phyloP scores from a whole-genome alignment of 2,888 invertebrate genomes.

The Myathropa florea region DNA sequence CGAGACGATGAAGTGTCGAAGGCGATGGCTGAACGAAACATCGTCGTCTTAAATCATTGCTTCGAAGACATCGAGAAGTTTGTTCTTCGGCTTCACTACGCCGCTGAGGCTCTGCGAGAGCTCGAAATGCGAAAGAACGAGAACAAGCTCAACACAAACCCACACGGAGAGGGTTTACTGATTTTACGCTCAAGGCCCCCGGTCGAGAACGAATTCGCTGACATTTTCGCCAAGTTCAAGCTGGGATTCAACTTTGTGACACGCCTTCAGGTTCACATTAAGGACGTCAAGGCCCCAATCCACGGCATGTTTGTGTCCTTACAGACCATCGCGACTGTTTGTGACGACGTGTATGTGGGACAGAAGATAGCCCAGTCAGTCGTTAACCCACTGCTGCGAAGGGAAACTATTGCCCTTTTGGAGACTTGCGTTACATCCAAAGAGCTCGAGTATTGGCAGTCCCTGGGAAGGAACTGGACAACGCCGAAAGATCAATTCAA shows the following conservation, averaged over 20 bases:
- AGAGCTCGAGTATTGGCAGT: conserved; percentile 98
- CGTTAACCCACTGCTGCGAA: conserved; percentile 93
- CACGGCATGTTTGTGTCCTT: conserved; percentile 98
- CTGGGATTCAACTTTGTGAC: conserved; percentile 97
- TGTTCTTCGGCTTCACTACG: conserved; percentile 97
- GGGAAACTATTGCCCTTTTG: conserved; percentile 95
- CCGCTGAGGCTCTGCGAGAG: conserved; percentile 96
- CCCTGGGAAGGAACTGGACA: conserved; percentile 97
- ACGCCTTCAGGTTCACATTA: conserved; percentile 96
- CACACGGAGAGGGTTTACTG: conserved; percentile 94
- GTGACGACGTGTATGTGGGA: conserved; percentile 92
- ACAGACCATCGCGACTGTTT: conserved; percentile 97
- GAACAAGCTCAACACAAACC: conserved; percentile 81
- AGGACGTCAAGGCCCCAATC: conserved; percentile 97
- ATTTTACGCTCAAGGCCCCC: conserved; percentile 97
- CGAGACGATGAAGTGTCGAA: conserved; percentile 81
- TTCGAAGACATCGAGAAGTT: conserved; percentile 99
- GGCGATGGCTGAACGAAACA: conserved; percentile 95
- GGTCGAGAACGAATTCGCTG: conserved; percentile 96
- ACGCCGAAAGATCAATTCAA: conserved; percentile 97
- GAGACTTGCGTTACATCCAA: conserved; percentile 97
- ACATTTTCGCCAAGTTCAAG: conserved; percentile 99
- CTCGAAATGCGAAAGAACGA: conserved; percentile 90
- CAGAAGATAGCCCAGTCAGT: conserved; percentile 91
- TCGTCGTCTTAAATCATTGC: conserved; percentile 96